Base-by-base conservation (phyloP, 2,113 vertebrate species). In the Thalassoma bifasciatum region DNA sequence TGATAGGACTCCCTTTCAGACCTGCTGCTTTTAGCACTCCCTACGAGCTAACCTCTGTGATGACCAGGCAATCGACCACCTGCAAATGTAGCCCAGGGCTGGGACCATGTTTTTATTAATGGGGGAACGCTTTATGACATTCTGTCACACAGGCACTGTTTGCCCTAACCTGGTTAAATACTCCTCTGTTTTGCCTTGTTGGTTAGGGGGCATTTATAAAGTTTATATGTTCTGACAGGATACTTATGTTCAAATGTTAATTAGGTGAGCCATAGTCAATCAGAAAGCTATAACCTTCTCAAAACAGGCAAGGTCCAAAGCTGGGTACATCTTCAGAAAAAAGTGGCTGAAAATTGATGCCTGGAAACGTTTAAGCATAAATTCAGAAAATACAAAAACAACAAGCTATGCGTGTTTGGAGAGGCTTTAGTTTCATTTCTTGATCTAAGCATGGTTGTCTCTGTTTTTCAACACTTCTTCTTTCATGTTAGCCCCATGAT, bases 31-130 rank as follows among this genome's bases (percentile, higher is more conserved):
- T 93, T 80, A 88, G 81, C 88, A 92, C 91, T 93, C 94, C 95
- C 94, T 93, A 93, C 93, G 93, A 95, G 92, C 93, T 95, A 95
- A 95, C 94, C 95, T 96, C 95, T 77, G 76, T 94, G 92, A 94
- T 86, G 80, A 93, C 92, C 89, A 94, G 91, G 91, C 91, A 92
- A 93, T 90, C 76, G 92, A 94, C 95, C 95, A 96, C 95, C 95
- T 96, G 94, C 94, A 94, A 93, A 93, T 92, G 82, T 89, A 79
- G 93, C 95, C 93, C 84, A 89, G 90, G 94, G 95, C 93, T 86
- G 90, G 92, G 86, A 80, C 86, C 86, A 82, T 70, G 91, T 76
- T 87, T 89, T 30, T n/a, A n/a, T 30, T 30, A 4, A 79, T 92
- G 91, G 89, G 87, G 90, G 87, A 91, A 75, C 61, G 89, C 92